Base-by-base conservation (phyloP, 2,113 vertebrate species). In the Sterrhoptilus dennistouni region DNA sequence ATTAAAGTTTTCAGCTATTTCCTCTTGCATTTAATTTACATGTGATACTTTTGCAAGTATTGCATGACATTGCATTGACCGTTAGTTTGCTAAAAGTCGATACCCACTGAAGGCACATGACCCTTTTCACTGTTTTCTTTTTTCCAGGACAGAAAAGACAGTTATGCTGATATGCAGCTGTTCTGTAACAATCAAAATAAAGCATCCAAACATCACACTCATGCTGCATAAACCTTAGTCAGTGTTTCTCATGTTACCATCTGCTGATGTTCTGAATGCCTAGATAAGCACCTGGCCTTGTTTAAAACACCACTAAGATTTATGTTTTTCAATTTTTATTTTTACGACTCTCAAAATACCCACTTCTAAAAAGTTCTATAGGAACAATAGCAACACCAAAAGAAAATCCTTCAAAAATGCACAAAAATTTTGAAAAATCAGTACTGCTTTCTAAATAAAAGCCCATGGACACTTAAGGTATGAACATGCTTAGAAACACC, bases 231-330 rank as follows among this genome's bases (percentile, higher is more conserved):
- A 87, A 91, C 68, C n/a, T 81, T 83, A 71, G 11, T 72, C 85
- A 68, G 5, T 25, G 33, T 65, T 92, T 78, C 45, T 87, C 56
- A 40, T 87, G 77, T 65, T 85, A 71, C 27, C 71, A 92, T 53
- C 65, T 90, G 85, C 25, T 87, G 78, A 91, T 84, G 33, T 50
- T 84, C 64, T 44, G 40, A 66, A 54, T 57, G 12, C 44, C 76
- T 40, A 95, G 96, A 96, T 94, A 96, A 97, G 79, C 64, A 94
- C 70, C 60, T 72, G 82, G 20, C 19, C 74, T 56, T 85, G 45
- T 54, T 64, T 86, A 93, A 95, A 93, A 38, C 5, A 64, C 4
- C 9, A 66, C 3, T 35, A 12, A 16, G 14, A 1, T 38, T 40
- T 44, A 13, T 40, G n/a, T 23, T 31, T 75, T 45, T 19, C 3